Base-by-base conservation (phyloP, 2,797 vertebrate genomes). In the Lepidocolaptes lacrymiger region DNA sequence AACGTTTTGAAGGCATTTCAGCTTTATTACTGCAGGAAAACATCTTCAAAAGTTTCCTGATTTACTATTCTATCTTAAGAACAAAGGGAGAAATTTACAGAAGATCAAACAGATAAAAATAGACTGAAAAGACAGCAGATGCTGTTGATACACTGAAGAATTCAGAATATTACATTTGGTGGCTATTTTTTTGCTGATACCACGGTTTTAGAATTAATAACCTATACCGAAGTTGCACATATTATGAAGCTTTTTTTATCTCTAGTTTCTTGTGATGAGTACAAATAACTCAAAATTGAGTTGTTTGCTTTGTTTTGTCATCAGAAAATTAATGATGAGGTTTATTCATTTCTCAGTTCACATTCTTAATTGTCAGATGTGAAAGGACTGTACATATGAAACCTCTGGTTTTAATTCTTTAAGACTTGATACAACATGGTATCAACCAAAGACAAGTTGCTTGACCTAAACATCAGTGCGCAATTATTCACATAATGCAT, bases 21-120 rank as follows among this genome's bases (percentile, higher is more conserved):
- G 61, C 39, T 85, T 84, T 87, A 71, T 91, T 91, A 72, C 75
- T 91, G 58, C 43, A 10, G 75, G 66, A 91, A 93, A 95, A 88
- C 37, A 39, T 73, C 85, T 92, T 95, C 84, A 73, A 76, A 96
- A 91, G 34, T 94, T 88, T 93, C 55, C 58, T 92, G 72, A 92
- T 95, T 95, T 93, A 88, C 72, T 80, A 66, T 94, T 95, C 92
- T 96, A 89, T 96, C 75, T 94, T 93, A 89, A 92, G 95, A 97
- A 96, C 93, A 96, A 96, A 96, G 91, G 64, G 78, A 94, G 72
- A 93, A 78, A 93, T 95, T 95, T 96, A 88, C 93, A 88, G 95
- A 90, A 77, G 88, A 95, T 97, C 90, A 96, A 94, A 95, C 26
- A 14, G 93, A 91, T 93, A 94, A 96, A 96, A 96, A 97, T 95